Conservation (phyloP, 2,888 invertebrate genomes). For the Spicauda simplicius region DNA sequence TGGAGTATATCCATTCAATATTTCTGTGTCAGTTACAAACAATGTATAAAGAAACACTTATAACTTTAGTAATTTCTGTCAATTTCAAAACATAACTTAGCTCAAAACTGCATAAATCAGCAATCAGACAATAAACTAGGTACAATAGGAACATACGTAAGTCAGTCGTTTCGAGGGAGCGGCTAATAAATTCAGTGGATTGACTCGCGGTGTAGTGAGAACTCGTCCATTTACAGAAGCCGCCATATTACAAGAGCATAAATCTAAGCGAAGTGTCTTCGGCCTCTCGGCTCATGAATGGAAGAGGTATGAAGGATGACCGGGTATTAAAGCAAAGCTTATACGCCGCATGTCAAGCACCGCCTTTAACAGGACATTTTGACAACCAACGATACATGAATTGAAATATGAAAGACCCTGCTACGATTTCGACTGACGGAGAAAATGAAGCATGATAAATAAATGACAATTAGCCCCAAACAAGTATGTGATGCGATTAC, state of each 20-base stretch:
- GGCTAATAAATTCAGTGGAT: conserved; percentile 77
- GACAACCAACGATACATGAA: conserved; percentile 76
- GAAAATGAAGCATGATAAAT: conserved; percentile 44
- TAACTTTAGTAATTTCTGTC: conserved; percentile 3
- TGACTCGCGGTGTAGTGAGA: conserved; percentile 75
- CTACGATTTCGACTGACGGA: conserved; percentile 52
- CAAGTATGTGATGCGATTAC: conserved; percentile 5
- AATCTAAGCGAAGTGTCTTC: conserved; percentile 78
- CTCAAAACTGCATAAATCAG: conserved; percentile 62
- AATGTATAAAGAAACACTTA: no score
- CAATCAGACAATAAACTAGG: conserved; percentile 70
- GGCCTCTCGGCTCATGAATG: conserved; percentile 66
- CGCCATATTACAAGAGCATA: conserved; percentile 71
- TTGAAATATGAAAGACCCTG: conserved; percentile 74
- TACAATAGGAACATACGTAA: conserved; percentile 64
- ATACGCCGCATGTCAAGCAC: conserved; percentile 60
- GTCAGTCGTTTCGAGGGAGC: conserved; percentile 55
- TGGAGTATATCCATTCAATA: no score
- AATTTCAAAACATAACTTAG: conserved; percentile 14
- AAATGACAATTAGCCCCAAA: conserved; percentile 43
- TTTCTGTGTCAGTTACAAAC: no score
- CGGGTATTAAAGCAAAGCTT: conserved; percentile 57
- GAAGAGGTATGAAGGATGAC: conserved; percentile 75
- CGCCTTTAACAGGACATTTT: conserved; percentile 68
- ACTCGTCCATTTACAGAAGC: conserved; percentile 79